Base-by-base conservation (phyloP, 2,888 invertebrate genomes). In the Pharmacophagus antenor region DNA sequence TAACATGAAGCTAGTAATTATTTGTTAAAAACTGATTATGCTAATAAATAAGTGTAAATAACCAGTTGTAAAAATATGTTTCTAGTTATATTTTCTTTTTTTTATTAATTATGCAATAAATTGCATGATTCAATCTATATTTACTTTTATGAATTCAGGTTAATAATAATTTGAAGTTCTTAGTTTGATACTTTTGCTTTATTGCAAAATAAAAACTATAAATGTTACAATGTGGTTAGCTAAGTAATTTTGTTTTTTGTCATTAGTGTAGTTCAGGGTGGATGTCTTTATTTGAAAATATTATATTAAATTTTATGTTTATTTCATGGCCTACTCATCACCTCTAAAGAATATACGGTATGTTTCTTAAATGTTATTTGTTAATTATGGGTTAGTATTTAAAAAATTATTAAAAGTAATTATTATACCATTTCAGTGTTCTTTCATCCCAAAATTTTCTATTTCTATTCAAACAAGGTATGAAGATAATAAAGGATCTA, bases 381-480 rank as follows among this genome's bases (percentile, higher is more conserved):
- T 10, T 31, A 31, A 15, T 31, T 31, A 31, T 31, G 31, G 31
- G 10, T 31, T 31, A 2, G 6, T 7, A 17, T 42, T 42, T 42
- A 17, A 17, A 17, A 31, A 8, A 25, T n/a, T 25, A 54, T 41
- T 10, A 12, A 51, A 12, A 7, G 17, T 42, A 17, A 42, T 42
- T 42, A 23, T 46, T 71, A 42, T 42, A 42, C 17, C 60, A 71
- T 93, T 93, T 69, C 90, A 97, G 96, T 97, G 98, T 88, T 98
- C 97, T 7, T 97, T 97, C 75, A 92, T 97, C 71, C 97, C 97
- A 68, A 95, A 95, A 77, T 95, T 97, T 75, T 92, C 93, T 72
- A 95, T 97, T 74, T 93, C 94, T 55, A 97, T 98, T 66, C 95
- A 96, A 85, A 97, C 98, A 21, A 93, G 94, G 75, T 98, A 97